phyloP scores from a whole-genome alignment of 2,888 invertebrate genomes.

The Branchipolynoe longqiensis region DNA sequence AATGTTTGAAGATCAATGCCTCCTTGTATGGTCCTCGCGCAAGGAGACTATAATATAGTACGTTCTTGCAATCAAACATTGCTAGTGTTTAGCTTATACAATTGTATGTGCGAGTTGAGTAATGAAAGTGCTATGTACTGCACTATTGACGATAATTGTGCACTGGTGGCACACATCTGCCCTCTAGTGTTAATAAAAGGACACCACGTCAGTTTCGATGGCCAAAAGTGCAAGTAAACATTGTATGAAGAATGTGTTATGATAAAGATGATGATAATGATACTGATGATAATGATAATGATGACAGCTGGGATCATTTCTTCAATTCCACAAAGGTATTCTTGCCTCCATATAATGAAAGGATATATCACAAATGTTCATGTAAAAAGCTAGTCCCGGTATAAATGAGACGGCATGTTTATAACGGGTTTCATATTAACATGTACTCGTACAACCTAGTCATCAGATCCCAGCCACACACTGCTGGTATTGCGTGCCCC shows the following conservation, averaged over 20 bases:
- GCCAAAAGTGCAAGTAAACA: slow-evolving; percentile 63
- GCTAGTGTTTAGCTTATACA: slow-evolving; percentile 56
- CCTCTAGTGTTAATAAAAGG: slow-evolving; percentile 56
- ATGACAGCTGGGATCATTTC: slow-evolving; percentile 63
- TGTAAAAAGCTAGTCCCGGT: slow-evolving; percentile 42
- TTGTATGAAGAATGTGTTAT: slow-evolving; percentile 63
- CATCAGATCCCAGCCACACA: slow-evolving; percentile 40
- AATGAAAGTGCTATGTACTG: slow-evolving; percentile 55
- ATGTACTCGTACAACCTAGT: slow-evolving; percentile 55
- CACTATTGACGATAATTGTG: slow-evolving; percentile 56
- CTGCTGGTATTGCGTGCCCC: slow-evolving; percentile 52
- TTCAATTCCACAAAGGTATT: slow-evolving; percentile 63
- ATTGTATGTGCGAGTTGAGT: slow-evolving; percentile 55
- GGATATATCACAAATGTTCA: slow-evolving; percentile 46
- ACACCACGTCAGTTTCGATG: slow-evolving; percentile 60
- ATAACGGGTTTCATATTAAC: slow-evolving; percentile 56
- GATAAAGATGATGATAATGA: slow-evolving; percentile 29
- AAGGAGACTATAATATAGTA: slow-evolving; percentile 53
- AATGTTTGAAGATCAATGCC: slow-evolving; percentile 52
- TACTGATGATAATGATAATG: slow-evolving; percentile 35
- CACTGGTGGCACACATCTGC: slow-evolving; percentile 55
- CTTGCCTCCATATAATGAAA: slow-evolving; percentile 53
- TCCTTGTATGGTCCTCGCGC: slow-evolving; percentile 44
- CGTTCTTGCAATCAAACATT: slow-evolving; percentile 53
- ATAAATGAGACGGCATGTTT: slow-evolving; percentile 46